Evolutionary conservation across 2,888 invertebrate genomes (phyloP).

Genomic region (Clistopyga incitator): DNA sequence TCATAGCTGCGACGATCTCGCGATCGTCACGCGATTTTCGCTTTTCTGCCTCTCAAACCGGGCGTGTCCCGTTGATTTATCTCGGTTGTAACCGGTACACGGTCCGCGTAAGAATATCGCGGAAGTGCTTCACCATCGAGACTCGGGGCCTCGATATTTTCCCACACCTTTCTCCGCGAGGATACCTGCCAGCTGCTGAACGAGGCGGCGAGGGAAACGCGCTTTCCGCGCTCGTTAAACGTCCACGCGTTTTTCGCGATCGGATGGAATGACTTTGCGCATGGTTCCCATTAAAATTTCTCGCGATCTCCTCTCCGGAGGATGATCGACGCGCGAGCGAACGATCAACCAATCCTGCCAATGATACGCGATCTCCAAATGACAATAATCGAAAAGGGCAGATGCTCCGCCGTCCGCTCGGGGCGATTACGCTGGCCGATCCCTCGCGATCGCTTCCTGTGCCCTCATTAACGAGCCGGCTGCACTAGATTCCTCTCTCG

Average conservation of each 20-base stretch:
- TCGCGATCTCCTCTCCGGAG: neutral
- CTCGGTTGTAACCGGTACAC: constrained; percentile 51
- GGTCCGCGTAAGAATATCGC: constrained; percentile 60
- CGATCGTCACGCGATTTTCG: constrained; percentile 15
- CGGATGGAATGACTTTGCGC: neutral
- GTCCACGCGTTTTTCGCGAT: constrained; percentile 37
- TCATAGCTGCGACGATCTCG: constrained; percentile 12
- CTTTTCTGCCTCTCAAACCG: constrained; percentile 11
- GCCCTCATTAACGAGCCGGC: constrained; percentile 68
- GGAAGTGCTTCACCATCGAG: constrained; percentile 59
- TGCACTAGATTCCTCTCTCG: constrained; percentile 67
- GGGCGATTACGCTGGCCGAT: constrained; percentile 58
- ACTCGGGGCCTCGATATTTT: constrained; percentile 45
- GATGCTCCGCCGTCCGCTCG: constrained; percentile 9
- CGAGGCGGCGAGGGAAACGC: constrained; percentile 35
- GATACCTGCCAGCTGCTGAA: constrained; percentile 3
- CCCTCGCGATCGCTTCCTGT: constrained; percentile 69
- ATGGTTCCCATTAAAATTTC: constrained; percentile 1
- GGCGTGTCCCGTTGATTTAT: constrained; percentile 55
- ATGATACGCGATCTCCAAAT: neutral
- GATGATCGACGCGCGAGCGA: neutral
- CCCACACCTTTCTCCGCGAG: constrained; percentile 63
- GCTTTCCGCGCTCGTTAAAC: constrained; percentile 51
- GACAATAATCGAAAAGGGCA: neutral
- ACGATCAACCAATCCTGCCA: neutral